Conservation (phyloP, 2,888 invertebrate species). For the Aethes cnicana region DNA sequence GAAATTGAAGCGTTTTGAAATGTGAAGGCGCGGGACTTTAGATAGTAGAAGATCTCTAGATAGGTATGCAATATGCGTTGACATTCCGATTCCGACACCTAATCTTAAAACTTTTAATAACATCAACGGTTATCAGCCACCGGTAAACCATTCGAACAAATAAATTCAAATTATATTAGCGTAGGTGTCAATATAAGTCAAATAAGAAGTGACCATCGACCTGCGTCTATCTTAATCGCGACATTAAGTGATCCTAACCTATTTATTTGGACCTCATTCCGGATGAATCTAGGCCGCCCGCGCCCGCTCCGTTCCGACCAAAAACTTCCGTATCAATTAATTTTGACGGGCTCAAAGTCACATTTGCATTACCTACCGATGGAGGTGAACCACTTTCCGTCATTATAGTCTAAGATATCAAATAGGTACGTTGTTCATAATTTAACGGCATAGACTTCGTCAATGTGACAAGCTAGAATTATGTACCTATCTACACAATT, state of each 20-base stretch:
- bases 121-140: not conserved
- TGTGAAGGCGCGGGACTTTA: too few species aligned
- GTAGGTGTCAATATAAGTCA: too few species aligned
- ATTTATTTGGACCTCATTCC: slow-evolving; percentile 13
- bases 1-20: too few species aligned
- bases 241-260: slow-evolving; percentile 25
- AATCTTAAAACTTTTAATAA: not conserved
- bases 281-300: slow-evolving; percentile 17
- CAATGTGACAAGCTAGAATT: too few species aligned
- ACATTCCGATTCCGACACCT: too few species aligned
- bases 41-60: too few species aligned
- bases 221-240: slow-evolving; percentile 12
- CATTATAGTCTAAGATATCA: too few species aligned
- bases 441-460: too few species aligned
- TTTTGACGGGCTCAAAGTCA: slow-evolving; percentile 17
- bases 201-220: not conserved
- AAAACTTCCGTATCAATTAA: slow-evolving; percentile 24
- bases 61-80: too few species aligned
- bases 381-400: not conserved
- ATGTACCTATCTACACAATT: not conserved
- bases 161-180: too few species aligned
- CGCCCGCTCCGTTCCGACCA: not conserved
- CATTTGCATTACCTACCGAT: slow-evolving; percentile 18
- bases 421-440: too few species aligned
- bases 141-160: too few species aligned